Base-by-base conservation (phyloP, 2,113 vertebrate genomes). In the Heterotis niloticus region DNA sequence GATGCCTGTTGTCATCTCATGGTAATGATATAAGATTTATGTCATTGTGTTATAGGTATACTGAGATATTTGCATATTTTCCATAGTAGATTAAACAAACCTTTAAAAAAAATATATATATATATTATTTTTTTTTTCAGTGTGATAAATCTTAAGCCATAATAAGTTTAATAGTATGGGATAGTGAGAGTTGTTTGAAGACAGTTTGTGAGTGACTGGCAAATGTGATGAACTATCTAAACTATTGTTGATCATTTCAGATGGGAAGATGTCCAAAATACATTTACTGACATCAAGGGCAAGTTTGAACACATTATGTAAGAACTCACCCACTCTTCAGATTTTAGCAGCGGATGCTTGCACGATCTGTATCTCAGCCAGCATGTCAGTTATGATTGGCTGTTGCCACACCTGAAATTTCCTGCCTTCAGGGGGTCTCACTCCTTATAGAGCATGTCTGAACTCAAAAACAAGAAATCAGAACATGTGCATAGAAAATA, bases 1-100 rank as follows among this genome's bases (percentile, higher is more conserved):
- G 79, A 81, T 83, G 85, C 65, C 44, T 77, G 83, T 66, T 34
- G 76, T 86, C 80, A 80, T 82, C 85, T 84, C 74, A 59, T 83
- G 83, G 82, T 83, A 85, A 74, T 81, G n/a, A 85, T 75, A 59
- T 62, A 29, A 79, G 51, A 51, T 16, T 29, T 84, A 60, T 79
- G 70, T 82, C 78, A 24, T 82, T 78, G 81, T 28, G 76, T 66
- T 62, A 84, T 80, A 79, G 82, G 81, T 86, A 80, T 73, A 83
- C 75, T 77, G 83, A 77, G 56, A 59, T 78, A 79, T 81, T 82
- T 72, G 18, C n/a, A 64, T 52, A 65, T 79, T 85, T 85, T 85
- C 82, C 82, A 76, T 28, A 24, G 28, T 51, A 60, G 71, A 75
- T 68, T 75, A 66, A 79, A 20, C 60, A 74, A 75, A 69, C 23